Conservation (phyloP, 2,797 vertebrate genomes). For the Mycteria americana region DNA sequence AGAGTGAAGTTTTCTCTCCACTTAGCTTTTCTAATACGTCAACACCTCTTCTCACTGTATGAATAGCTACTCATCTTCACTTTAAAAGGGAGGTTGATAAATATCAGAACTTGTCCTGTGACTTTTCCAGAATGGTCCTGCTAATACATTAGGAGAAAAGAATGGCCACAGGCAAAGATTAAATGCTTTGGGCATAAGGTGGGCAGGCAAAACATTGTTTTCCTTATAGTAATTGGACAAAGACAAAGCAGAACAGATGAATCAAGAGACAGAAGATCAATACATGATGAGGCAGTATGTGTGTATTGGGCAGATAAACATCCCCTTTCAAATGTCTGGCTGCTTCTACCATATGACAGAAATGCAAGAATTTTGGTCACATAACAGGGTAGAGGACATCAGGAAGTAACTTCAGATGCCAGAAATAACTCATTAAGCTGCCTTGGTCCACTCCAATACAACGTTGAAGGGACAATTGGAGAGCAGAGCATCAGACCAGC, state of each 20-base stretch:
- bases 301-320: not conserved
- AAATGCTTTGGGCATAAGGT: not conserved
- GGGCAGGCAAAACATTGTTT: not conserved
- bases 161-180: not conserved
- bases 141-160: not conserved
- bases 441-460: not conserved
- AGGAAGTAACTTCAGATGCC: not conserved
- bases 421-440: not conserved
- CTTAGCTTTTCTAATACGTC: not conserved
- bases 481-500: not conserved
- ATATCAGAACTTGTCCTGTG: not conserved
- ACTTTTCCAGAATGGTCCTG: not conserved
- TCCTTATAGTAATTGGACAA: not conserved
- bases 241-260: not conserved
- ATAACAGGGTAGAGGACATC: not conserved
- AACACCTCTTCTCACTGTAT: not conserved
- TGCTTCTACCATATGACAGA: not conserved
- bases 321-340: not conserved
- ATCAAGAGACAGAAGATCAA: not conserved
- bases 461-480: not conserved
- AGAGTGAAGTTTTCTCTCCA: not conserved
- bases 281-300: not conserved
- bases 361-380: not conserved
- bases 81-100: too few relatives aligned
- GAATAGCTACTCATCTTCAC: not conserved